Percentiles rank a stretch among this genome's conserved stretches.
Conservation (phyloP, 2,888 invertebrate species). For the Cerastis rubricosa region DNA sequence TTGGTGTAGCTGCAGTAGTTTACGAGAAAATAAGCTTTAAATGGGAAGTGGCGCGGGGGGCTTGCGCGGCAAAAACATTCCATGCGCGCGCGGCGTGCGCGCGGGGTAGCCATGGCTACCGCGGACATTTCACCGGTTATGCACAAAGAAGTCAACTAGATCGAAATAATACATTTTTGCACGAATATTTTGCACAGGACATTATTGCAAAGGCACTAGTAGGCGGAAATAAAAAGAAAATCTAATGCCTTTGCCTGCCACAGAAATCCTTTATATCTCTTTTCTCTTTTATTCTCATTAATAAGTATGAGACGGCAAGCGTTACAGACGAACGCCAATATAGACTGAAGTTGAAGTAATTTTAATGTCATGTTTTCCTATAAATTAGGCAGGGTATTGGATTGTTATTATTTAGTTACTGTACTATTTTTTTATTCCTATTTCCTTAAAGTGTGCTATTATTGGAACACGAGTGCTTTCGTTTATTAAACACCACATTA, state of each 20-base stretch:
- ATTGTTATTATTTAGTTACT: not conserved
- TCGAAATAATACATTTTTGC: constrained; percentile 30
- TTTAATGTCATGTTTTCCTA: constrained; percentile 9
- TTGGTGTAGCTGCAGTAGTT: too few relatives aligned
- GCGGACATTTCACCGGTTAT: too few relatives aligned
- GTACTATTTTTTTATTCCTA: not conserved
- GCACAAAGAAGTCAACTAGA: not conserved
- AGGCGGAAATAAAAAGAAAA: constrained; percentile 58
- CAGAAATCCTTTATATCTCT: constrained; percentile 38
- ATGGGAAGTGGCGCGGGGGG: too few relatives aligned
- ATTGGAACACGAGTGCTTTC: not conserved
- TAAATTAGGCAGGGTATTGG: not conserved
- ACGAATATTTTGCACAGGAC: constrained; percentile 32
- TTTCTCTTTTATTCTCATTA: constrained; percentile 47
- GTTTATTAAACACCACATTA: not conserved
- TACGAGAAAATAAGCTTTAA: too few relatives aligned
- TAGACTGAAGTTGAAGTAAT: not conserved
- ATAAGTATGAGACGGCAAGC: constrained; percentile 23
- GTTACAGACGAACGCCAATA: not conserved
- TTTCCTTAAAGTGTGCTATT: constrained; percentile 13
- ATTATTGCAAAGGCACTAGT: constrained; percentile 57
- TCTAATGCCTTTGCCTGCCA: constrained; percentile 12
- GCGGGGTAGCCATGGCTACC: too few relatives aligned
- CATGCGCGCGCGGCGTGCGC: too few relatives aligned
- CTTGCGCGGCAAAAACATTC: too few relatives aligned